phyloP scores from a whole-genome alignment of 2,113 vertebrate genomes.

The Clarias gariepinus region DNA sequence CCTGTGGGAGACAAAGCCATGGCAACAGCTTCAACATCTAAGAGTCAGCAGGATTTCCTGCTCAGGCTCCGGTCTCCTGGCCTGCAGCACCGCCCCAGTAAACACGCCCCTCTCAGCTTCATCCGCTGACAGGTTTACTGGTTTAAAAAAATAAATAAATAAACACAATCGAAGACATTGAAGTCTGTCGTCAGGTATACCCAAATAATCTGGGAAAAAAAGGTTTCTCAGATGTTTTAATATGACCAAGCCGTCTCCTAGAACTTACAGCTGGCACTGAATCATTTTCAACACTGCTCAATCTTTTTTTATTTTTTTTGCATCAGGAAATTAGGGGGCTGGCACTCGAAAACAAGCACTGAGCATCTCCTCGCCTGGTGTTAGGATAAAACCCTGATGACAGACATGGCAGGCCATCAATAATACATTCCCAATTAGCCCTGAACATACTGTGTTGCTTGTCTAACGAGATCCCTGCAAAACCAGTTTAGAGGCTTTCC shows the following conservation, averaged over 20 bases:
- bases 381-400: slow-evolving; percentile 10
- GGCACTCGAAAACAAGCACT: not conserved
- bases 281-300: not conserved
- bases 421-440: slow-evolving; percentile 49
- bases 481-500: slow-evolving; percentile 11
- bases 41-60: slow-evolving; percentile 56
- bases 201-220: not conserved
- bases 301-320: not conserved
- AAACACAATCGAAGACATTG: slow-evolving; percentile 8
- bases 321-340: not conserved
- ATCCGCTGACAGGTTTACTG: slow-evolving; percentile 49
- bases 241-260: too few relatives aligned
- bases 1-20: slow-evolving; percentile 57
- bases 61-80: slow-evolving; percentile 44
- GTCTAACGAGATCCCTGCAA: slow-evolving; percentile 33
- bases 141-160: not conserved
- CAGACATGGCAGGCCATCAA: slow-evolving; percentile 51
- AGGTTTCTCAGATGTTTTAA: not conserved
- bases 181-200: not conserved
- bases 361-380: not conserved
- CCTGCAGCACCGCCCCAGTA: slow-evolving; percentile 38
- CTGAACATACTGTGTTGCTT: slow-evolving; percentile 41
- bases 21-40: slow-evolving; percentile 59
- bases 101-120: slow-evolving; percentile 43
- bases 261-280: not conserved